phyloP scores from a whole-genome alignment of 2,113 vertebrate genomes.

The Climacteris rufus region DNA sequence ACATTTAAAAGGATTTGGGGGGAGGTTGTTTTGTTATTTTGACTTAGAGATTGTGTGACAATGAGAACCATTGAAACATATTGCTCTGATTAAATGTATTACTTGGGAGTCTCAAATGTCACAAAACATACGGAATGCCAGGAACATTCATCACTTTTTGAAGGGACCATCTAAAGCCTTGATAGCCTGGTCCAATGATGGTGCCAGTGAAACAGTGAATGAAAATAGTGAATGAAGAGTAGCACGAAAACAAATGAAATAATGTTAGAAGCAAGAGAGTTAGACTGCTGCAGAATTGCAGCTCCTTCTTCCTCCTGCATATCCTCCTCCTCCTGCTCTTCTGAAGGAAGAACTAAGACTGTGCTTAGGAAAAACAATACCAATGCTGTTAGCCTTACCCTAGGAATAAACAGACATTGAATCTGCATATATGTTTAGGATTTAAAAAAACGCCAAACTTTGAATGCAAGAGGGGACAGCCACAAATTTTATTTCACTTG shows the following conservation, averaged over 20 bases:
- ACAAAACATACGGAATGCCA: slow-evolving; percentile 53
- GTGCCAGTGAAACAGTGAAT: slow-evolving; percentile 32
- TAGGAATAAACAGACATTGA: background rate
- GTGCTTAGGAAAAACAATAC: background rate
- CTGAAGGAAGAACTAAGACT: background rate
- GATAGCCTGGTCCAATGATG: slow-evolving; percentile 17
- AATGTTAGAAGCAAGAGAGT: background rate
- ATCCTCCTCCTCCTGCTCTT: background rate
- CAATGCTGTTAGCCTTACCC: background rate
- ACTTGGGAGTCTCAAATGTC: slow-evolving; percentile 53
- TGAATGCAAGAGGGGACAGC: background rate
- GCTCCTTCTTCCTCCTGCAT: background rate
- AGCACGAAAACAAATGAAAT: background rate
- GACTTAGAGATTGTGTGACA: slow-evolving; percentile 35
- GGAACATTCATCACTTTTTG: slow-evolving; percentile 35
- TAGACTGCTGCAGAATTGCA: background rate
- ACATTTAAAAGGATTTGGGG: slow-evolving; percentile 12
- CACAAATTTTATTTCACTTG: background rate
- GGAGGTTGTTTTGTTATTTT: slow-evolving; percentile 61
- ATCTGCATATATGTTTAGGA: background rate
- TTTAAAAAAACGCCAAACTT: background rate
- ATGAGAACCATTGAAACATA: slow-evolving; percentile 46
- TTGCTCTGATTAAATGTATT: slow-evolving; percentile 58
- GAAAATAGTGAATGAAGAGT: background rate
- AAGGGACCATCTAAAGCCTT: slow-evolving; percentile 51